These are phyloP conservation scores for Phoxinus phoxinus DNA, from an alignment of 2,113 vertebrate genomes.

Conservation along the genomic window DNA sequence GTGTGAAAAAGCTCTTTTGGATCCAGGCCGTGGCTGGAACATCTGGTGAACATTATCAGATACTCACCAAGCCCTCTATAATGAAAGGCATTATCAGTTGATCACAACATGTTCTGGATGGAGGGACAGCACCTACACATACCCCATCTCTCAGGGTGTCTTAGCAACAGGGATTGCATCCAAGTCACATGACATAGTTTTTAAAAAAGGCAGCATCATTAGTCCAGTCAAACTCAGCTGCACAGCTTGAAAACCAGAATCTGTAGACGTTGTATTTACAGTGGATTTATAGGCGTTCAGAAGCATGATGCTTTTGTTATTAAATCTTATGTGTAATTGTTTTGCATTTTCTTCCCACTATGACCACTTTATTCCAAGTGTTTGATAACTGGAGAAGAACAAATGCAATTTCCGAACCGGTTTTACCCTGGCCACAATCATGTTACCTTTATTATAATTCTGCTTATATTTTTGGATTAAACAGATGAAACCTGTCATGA, in stretches of 20 bases:
- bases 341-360: neutral
- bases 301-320: neutral
- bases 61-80: slow-evolving; percentile 41
- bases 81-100: slow-evolving; percentile 60
- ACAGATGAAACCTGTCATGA: neutral
- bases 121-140: slow-evolving; percentile 39
- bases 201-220: neutral
- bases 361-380: neutral
- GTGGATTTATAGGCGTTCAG: neutral
- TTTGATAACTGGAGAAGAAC: neutral
- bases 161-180: slow-evolving; percentile 50
- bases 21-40: slow-evolving; percentile 33
- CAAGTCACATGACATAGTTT: slow-evolving; percentile 34
- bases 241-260: neutral
- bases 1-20: slow-evolving; percentile 9
- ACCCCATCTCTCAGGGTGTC: slow-evolving; percentile 45
- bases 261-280: neutral
- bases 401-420: neutral
- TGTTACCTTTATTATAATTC: neutral
- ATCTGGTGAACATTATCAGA: slow-evolving; percentile 52
- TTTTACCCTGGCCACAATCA: neutral
- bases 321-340: neutral
- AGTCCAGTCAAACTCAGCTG: neutral
- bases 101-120: slow-evolving; percentile 52
- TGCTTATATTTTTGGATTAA: neutral